phyloP scores from a whole-genome alignment of 1,140 invertebrate species.

The Cherax quadricarinatus region DNA sequence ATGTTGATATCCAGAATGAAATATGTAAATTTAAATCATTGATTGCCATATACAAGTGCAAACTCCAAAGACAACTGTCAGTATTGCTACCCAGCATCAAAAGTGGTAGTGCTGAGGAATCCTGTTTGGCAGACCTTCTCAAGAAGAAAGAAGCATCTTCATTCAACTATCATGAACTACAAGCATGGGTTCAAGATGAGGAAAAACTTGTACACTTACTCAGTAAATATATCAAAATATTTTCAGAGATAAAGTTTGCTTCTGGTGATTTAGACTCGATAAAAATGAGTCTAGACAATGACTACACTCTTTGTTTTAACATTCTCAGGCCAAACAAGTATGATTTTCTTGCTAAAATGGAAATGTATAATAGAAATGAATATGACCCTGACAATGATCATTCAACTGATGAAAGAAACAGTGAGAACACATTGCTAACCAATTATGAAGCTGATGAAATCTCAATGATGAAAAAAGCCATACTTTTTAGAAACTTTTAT shows the following conservation, averaged over 20 bases:
- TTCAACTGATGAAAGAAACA: background rate
- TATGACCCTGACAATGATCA: background rate
- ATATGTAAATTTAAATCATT: background rate
- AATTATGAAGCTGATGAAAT: background rate
- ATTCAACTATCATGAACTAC: background rate
- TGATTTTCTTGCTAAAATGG: background rate
- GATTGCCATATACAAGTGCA: background rate
- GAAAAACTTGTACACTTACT: constrained; percentile 7
- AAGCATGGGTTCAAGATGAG: background rate
- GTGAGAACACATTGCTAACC: background rate
- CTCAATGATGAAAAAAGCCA: background rate
- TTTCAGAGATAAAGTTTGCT: constrained; percentile 1
- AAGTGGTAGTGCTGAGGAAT: constrained; percentile 26
- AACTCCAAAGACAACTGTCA: constrained; percentile 3
- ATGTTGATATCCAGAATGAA: background rate
- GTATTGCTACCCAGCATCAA: constrained; percentile 10
- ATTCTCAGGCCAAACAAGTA: constrained; percentile 7
- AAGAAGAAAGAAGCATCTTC: constrained; percentile 2
- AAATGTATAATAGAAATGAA: background rate
- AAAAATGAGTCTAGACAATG: background rate
- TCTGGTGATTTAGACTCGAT: constrained; percentile 24
- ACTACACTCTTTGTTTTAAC: constrained; percentile 7
- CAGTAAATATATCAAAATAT: background rate
- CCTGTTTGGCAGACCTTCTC: background rate
- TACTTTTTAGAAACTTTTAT: constrained; percentile 26